phyloP scores from a whole-genome alignment of 2,113 vertebrate species.

The Rhagologus leucostigma region DNA sequence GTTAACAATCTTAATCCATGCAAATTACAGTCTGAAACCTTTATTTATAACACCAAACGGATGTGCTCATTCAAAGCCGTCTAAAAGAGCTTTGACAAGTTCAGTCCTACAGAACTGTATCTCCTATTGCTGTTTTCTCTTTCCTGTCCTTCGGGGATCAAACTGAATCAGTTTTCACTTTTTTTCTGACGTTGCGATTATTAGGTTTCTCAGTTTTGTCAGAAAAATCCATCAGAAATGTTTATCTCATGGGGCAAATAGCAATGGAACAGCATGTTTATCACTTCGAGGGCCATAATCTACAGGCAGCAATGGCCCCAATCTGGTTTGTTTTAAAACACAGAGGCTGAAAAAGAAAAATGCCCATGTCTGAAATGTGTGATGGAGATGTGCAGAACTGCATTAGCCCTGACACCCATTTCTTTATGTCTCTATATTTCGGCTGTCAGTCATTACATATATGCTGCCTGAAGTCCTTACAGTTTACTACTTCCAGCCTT shows the following conservation, averaged over 20 bases:
- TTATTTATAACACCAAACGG: constrained; percentile 75
- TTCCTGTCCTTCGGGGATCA: constrained; percentile 68
- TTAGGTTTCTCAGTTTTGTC: constrained; percentile 78
- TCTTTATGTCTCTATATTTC: constrained; percentile 62
- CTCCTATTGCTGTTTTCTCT: constrained; percentile 66
- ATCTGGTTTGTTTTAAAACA: constrained; percentile 64
- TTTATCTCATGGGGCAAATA: constrained; percentile 78
- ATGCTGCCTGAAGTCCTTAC: constrained; percentile 46
- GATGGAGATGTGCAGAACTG: constrained; percentile 51
- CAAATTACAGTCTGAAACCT: constrained; percentile 77
- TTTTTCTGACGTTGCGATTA: constrained; percentile 72
- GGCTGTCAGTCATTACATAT: constrained; percentile 51
- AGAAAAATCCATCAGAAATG: constrained; percentile 77
- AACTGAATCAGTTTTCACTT: constrained; percentile 76
- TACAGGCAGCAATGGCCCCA: constrained; percentile 63
- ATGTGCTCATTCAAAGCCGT: constrained; percentile 71
- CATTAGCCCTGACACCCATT: constrained; percentile 43
- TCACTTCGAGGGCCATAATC: constrained; percentile 71
- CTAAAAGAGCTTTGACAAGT: constrained; percentile 72
- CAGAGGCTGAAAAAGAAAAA: constrained; percentile 59
- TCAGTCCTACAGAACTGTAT: constrained; percentile 61
- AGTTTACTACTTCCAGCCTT: constrained; percentile 13
- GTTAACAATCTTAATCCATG: constrained; percentile 79
- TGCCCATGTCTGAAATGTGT: constrained; percentile 15
- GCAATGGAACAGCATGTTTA: constrained; percentile 76